Evolutionary conservation across 1,140 invertebrate species (phyloP).

Genomic region (Philotrypesis tridentata): DNA sequence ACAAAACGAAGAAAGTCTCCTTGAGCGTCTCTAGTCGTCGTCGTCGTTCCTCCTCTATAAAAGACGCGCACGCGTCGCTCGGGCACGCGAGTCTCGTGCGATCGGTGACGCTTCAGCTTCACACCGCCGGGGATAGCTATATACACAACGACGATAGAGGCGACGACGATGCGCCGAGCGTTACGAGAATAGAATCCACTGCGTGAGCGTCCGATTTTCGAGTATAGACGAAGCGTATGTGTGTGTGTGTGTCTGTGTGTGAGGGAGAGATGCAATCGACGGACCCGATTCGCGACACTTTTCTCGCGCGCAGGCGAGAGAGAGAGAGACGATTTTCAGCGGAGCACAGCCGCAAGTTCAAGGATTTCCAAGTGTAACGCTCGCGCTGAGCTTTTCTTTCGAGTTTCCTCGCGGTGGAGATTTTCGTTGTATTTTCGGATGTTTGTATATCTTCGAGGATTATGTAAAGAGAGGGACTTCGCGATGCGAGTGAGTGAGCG

Average conservation of each 20-base stretch:
- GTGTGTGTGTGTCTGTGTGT: too few relatives aligned
- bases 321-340: background rate
- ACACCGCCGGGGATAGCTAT: too few relatives aligned
- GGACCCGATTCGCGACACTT: background rate
- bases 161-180: background rate
- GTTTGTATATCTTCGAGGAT: too few relatives aligned
- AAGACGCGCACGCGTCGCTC: too few relatives aligned
- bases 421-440: too few relatives aligned
- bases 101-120: background rate
- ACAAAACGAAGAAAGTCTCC: constrained; percentile 35
- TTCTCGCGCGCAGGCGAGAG: too few relatives aligned
- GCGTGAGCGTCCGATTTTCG: background rate
- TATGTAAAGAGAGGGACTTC: too few relatives aligned
- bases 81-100: background rate
- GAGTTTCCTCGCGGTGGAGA: too few relatives aligned
- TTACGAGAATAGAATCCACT: background rate
- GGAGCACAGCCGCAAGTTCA: background rate
- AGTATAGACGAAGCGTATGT: background rate
- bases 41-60: background rate
- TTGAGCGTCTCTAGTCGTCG: constrained; percentile 6
- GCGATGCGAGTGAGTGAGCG: too few relatives aligned
- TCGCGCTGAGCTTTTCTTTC: background rate
- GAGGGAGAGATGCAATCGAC: background rate
- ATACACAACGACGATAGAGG: background rate
- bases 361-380: background rate